A percentile compares a stretch with the other conserved stretches of the same genome.
phyloP scores from a whole-genome alignment of 1,140 invertebrate genomes.

The Lutraria rhynchaena region DNA sequence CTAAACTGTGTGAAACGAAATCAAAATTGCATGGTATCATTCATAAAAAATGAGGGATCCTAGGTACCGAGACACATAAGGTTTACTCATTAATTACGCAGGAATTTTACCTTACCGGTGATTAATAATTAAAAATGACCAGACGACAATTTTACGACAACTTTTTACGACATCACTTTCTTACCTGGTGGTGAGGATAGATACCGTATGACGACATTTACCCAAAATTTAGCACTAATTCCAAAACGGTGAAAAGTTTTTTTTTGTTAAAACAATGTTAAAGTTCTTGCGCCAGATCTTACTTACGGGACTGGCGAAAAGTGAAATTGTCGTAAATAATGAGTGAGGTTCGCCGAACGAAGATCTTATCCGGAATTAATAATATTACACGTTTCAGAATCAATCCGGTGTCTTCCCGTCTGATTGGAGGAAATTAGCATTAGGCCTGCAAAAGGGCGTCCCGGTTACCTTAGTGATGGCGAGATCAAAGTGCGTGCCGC shows the following conservation, averaged over 20 bases:
- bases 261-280: conserved; percentile 1
- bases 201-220: conserved; percentile 58
- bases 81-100: conserved; percentile 54
- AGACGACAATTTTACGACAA: conserved; percentile 6
- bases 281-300: background rate
- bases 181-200: conserved; percentile 54
- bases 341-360: background rate
- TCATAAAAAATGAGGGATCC: conserved; percentile 58
- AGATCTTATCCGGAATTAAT: conserved; percentile 45
- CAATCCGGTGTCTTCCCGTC: conserved; percentile 42
- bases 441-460: conserved; percentile 52
- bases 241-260: background rate
- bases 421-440: conserved; percentile 52
- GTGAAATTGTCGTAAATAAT: conserved; percentile 46
- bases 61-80: background rate
- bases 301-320: conserved; percentile 1
- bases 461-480: conserved; percentile 29
- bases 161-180: conserved; percentile 35
- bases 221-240: conserved; percentile 27
- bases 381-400: conserved; percentile 43
- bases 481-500: conserved; percentile 47
- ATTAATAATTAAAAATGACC: conserved; percentile 58
- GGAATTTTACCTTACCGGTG: conserved; percentile 40
- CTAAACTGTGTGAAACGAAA: conserved; percentile 31
- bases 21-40: conserved; percentile 57